phyloP scores from a whole-genome alignment of 2,113 vertebrate genomes.

The Salvelinus alpinus region DNA sequence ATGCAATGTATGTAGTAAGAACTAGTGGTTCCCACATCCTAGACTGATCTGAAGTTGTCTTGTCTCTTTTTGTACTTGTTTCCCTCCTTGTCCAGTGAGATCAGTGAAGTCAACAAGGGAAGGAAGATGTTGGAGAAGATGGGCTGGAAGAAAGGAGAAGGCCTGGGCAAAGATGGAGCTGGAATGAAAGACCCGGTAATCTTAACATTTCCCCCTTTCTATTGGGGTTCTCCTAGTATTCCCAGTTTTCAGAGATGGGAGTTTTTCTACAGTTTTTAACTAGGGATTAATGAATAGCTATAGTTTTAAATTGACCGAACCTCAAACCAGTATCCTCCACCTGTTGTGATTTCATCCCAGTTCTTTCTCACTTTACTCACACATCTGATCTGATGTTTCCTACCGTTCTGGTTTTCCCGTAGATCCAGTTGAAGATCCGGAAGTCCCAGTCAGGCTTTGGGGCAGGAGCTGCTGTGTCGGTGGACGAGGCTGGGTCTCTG shows the following conservation, averaged over 20 bases:
- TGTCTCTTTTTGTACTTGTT: not conserved
- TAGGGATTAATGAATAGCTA: too few relatives aligned
- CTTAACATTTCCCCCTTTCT: not conserved
- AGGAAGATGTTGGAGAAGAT: slow-evolving; percentile 96
- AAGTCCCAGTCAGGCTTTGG: slow-evolving; percentile 88
- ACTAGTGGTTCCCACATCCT: too few relatives aligned
- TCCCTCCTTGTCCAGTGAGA: slow-evolving; percentile 81
- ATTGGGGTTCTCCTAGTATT: not conserved
- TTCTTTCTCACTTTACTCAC: not conserved
- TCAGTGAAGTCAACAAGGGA: slow-evolving; percentile 91
- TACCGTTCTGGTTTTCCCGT: slow-evolving; percentile 9
- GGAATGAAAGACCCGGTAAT: slow-evolving; percentile 91
- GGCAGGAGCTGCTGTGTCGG: slow-evolving; percentile 67
- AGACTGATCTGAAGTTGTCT: not conserved
- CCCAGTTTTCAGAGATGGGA: too few relatives aligned
- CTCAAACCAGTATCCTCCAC: too few relatives aligned
- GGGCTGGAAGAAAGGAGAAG: slow-evolving; percentile 98
- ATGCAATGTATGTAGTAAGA: too few relatives aligned
- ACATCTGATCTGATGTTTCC: not conserved
- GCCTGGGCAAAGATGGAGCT: slow-evolving; percentile 88
- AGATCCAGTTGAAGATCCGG: slow-evolving; percentile 88
- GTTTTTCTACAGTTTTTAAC: too few relatives aligned
- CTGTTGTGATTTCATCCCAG: not conserved
- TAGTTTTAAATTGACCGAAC: too few relatives aligned
- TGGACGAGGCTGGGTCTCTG: slow-evolving; percentile 77